Evolutionary conservation across 2,888 invertebrate genomes (phyloP), one percentile per base, ranked within the genome.

Genomic region (Hanleya hanleyi): DNA sequence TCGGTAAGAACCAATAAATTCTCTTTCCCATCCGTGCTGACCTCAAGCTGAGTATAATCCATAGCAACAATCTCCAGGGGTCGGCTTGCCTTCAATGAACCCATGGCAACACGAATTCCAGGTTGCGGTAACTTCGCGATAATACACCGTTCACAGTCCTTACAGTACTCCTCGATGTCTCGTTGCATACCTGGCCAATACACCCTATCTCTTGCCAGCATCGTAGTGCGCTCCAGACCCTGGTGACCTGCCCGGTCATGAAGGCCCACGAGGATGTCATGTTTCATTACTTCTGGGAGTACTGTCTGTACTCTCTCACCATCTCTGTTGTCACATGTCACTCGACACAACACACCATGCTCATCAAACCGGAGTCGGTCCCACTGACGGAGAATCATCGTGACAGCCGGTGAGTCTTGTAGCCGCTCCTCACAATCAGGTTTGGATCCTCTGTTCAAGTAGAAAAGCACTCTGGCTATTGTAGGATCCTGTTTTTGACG

Each of bases 1-100:
- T 73, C 73, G 0, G 73, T 69, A 47, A 72, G 33, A 50, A 73
- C 69, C 50, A 73, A 29, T 32, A 73, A 69, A 51, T 69, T 64
- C 32, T 73, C 73, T 4, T n/a, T 0, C 22, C 67, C 71, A 57
- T 47, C 71, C n/a, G 36, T 32, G 26, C 49, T 37, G 35, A 35
- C 36, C 64, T 64, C 70, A n/a, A 32, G 32, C 32, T n/a, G 9
- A 1, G 41, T 67, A 3, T n/a, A 66, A 2, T 61, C 64, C 18
- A 47, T 36, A 15, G 62, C 61, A 12, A 64, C n/a, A 26, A 38
- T 47, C 33, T 69, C 69, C 36, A 61, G 38, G n/a, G 57, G 69
- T 36, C 49, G 35, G 32, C 26, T 36, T 12, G 69, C 61, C 38
- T 33, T 15, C 3, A 69, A 6, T n/a, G 15, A 9, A 6, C 38